A percentile compares a stretch with the other conserved stretches of the same genome.
Conservation (phyloP, 2,797 vertebrate species). For the Gambelia wislizenii region DNA sequence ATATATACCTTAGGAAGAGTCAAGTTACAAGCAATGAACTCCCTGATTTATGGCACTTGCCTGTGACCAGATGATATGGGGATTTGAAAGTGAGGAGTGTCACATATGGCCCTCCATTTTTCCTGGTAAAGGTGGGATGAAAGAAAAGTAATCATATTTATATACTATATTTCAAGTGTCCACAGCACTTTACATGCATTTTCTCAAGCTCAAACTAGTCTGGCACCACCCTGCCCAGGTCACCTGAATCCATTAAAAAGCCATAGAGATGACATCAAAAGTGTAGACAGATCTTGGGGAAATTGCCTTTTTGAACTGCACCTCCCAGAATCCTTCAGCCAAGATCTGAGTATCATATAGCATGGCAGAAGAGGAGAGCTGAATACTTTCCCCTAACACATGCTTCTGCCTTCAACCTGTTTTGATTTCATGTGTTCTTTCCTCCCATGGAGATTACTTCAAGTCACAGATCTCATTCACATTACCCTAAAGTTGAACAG, state of each 20-base stretch:
- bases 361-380: not conserved
- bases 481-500: not conserved
- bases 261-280: not conserved
- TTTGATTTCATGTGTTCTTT: not conserved
- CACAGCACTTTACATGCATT: not conserved
- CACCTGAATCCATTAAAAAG: not conserved
- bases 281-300: not conserved
- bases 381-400: not conserved
- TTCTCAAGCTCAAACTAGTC: not conserved
- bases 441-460: not conserved
- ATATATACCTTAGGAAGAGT: slow-evolving; percentile 60
- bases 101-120: slow-evolving; percentile 61
- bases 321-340: too few species aligned
- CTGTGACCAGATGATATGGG: slow-evolving; percentile 68
- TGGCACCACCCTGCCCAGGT: not conserved
- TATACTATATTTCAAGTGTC: not conserved
- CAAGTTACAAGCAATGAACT: slow-evolving; percentile 73
- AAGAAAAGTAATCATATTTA: slow-evolving; percentile 56
- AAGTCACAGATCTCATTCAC: too few species aligned
- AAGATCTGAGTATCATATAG: too few species aligned
- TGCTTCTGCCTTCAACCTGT: not conserved
- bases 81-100: slow-evolving; percentile 63
- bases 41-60: slow-evolving; percentile 71
- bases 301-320: not conserved
- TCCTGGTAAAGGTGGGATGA: slow-evolving; percentile 46